Evolutionary conservation across 2,888 invertebrate genomes (phyloP).

Genomic region (Doris montereyensis): DNA sequence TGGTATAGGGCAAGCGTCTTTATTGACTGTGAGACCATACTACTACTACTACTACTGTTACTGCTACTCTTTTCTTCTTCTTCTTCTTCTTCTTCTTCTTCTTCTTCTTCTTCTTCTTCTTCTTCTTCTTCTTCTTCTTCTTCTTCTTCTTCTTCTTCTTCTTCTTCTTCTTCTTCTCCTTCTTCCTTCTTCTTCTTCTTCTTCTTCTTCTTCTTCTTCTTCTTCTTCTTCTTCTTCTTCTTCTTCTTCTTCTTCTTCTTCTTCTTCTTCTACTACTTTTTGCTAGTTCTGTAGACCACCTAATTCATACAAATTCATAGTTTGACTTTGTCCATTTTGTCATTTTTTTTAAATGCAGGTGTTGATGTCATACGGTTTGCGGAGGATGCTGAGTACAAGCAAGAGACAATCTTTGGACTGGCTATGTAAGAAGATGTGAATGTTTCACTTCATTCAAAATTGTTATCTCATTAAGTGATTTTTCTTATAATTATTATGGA

Average conservation of each 20-base stretch:
- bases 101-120: not conserved
- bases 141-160: not conserved
- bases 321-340: too few species aligned
- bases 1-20: too few species aligned
- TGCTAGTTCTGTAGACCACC: not conserved
- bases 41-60: too few species aligned
- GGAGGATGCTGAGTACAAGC: constrained; percentile 74
- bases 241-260: constrained; percentile 1
- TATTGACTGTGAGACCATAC: too few species aligned
- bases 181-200: not conserved
- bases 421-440: constrained; percentile 73
- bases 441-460: not conserved
- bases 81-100: not conserved
- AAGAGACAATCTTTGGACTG: constrained; percentile 75
- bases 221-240: not conserved
- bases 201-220: not conserved
- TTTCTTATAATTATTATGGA: too few species aligned
- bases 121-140: not conserved
- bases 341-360: too few species aligned
- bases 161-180: not conserved
- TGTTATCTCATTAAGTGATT: not conserved
- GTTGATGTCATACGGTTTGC: constrained; percentile 75
- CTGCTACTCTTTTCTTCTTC: not conserved
- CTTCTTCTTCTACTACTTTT: not conserved
- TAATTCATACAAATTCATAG: too few species aligned